Base-by-base conservation (phyloP, 2,797 vertebrate species). In the Platyrinchus mystaceus region DNA sequence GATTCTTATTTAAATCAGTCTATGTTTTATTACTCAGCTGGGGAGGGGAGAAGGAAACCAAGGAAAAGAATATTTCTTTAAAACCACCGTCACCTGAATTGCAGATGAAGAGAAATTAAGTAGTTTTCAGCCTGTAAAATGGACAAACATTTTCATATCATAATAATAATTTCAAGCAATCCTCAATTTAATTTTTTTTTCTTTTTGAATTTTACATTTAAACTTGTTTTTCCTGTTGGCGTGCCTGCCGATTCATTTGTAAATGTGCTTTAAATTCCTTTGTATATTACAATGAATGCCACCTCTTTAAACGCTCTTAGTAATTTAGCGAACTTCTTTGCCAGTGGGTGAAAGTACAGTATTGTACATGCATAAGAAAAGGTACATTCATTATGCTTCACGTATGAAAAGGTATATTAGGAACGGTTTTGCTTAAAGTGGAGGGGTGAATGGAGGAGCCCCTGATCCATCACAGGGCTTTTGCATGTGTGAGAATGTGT, bases 1-100 rank as follows among this genome's bases (percentile, higher is more conserved):
- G 93, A 96, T 97, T 97, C 96, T 96, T 96, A 94, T 96, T 97
- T 97, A 97, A 96, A 97, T 96, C 91, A 96, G 95, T 95, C 95
- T 92, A 94, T 96, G 93, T 97, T 97, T 97, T 97, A 96, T 97
- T 94, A 96, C 96, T 97, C 91, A 84, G 90, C 58, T 97, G 96
- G 94, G 93, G 93, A 89, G 83, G 70, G 90, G 87, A 95, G 80
- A 95, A 93, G 90, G 55, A 87, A 97, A 87, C 56, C 79, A 66
- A 85, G 71, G 76, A 62, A 75, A 94, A 90, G 88, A 90, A 66
- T 93, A 95, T 93, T 92, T 93, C 82, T 95, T 90, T 93, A 92
- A 93, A 95, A 89, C 50, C 56, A 52, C 22, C 18, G 2, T 96
- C 94, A 97, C 97, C 95, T 96, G 95, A 95, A 89, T 91, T 95